Base-by-base conservation (phyloP, 2,113 vertebrate genomes). In the Eupsittula cactorum region DNA sequence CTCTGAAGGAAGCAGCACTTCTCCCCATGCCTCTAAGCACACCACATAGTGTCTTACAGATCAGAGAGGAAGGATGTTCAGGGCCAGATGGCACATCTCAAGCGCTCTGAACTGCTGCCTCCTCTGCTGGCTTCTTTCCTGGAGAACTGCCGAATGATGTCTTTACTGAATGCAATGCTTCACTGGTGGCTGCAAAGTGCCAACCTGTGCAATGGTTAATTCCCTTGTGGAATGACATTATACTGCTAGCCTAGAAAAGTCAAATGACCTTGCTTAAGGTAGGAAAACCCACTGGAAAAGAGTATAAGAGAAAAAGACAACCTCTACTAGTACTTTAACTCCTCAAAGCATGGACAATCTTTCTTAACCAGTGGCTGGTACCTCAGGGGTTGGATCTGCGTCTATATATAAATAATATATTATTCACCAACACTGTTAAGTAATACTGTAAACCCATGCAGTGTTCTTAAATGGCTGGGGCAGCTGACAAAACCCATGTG, bases 11-110 rank as follows among this genome's bases (percentile, higher is more conserved):
- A 84, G 46, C 44, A 47, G 29, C 20, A 6, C 49, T 52, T 39
- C 53, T 46, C 1, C 57, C 29, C 13, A 31, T 0, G 4, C 68
- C 62, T 70, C 57, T 55, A 49, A 62, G 67, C 16, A 7, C 44
- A 3, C 39, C 39, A 1, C 21, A 52, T 3, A 53, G 10, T 1
- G 3, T 3, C 50, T 4, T 0, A 11, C 20, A 23, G 59, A 49
- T 42, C 59, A 55, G 15, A 84, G 67, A 41, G 59, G 52, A 46
- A 60, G 62, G 27, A 46, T 14, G 35, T 16, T 2, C 25, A 14
- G 35, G 52, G 60, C 52, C 7, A 3, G 31, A 9, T 3, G n/a
- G 52, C 24, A 7, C 44, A 53, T 7, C 50, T 20, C 5, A 1
- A 41, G 37, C 0, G 3, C 60, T 68, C 7, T 28, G 60, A 67